These are phyloP conservation scores for Drosophila quadrilineata DNA, from an alignment of 1,140 invertebrate genomes.

Conservation along the genomic window DNA sequence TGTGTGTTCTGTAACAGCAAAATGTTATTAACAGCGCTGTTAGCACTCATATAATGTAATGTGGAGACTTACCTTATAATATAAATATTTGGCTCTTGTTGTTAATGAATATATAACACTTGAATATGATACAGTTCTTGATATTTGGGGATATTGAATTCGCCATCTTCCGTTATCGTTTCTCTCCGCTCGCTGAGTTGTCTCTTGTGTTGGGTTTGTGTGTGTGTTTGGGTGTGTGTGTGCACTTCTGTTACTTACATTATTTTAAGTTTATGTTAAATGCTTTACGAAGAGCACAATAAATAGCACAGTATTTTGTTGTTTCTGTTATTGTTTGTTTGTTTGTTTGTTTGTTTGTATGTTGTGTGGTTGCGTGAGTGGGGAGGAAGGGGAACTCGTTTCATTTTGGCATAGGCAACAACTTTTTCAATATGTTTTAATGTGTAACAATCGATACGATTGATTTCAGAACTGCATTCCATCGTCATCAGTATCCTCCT, in stretches of 20 bases:
- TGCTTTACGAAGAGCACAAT: conserved; percentile 47
- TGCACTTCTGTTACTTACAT: conserved; percentile 18
- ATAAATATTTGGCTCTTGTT: conserved; percentile 55
- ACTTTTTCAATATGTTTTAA: conserved; percentile 12
- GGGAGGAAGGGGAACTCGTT: not conserved
- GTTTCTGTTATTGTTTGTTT: not conserved
- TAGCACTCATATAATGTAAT: not conserved
- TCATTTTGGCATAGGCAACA: conserved; percentile 59
- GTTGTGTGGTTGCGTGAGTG: conserved; percentile 1
- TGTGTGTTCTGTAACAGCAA: not conserved
- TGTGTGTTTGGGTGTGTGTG: conserved; percentile 3
- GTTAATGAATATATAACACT: conserved; percentile 38
- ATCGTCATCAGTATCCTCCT: conserved; percentile 41
- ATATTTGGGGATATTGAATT: conserved; percentile 46
- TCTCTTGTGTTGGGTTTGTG: not conserved
- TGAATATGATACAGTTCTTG: too few relatives aligned
- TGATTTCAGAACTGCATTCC: conserved; percentile 36
- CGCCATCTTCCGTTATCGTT: not conserved
- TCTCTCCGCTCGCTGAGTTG: not conserved
- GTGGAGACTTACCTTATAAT: conserved; percentile 40
- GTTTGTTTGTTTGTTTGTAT: not conserved
- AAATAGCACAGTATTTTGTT: conserved; percentile 26
- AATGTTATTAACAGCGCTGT: not conserved
- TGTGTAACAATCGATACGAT: not conserved
- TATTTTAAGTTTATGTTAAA: conserved; percentile 53